Base-by-base conservation (phyloP, 2,797 vertebrate species). In the Percopsis omiscomaycus region DNA sequence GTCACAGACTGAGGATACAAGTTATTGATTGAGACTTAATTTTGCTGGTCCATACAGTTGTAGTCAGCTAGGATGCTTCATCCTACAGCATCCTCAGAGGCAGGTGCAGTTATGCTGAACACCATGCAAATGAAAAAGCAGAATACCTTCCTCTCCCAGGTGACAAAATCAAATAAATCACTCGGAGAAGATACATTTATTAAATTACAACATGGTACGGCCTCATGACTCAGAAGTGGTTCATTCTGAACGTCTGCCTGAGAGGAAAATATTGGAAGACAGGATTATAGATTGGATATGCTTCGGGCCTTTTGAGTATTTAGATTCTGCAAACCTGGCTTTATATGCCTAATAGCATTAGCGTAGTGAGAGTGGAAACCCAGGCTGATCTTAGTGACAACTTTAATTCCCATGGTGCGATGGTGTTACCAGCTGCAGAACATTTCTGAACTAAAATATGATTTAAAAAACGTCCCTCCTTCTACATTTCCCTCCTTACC, bases 281-380 rank as follows among this genome's bases (percentile, higher is more conserved):
- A 64, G 72, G 53, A 29, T 47, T 62, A 55, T 37, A 65, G 12
- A 74, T 32, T 59, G n/a, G 12, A 63, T 70, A 59, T 42, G 68
- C 68, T 65, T 70, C 50, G 42, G 2, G 0, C 66, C 8, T 66
- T 22, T 13, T 48, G 53, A 60, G 22, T 30, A 42, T 30, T 71
- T 49, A 46, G 15, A 54, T 61, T 71, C 30, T 52, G 12, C 28
- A 59, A 57, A 53, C 56, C 30, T 59, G 4, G 1, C 30, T 65
- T 68, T 55, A 64, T 66, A 44, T 64, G 54, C 44, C 46, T 27
- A 45, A 48, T 55, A 60, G 53, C 2, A 51, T 11, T 13, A 12
- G 69, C 59, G 59, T 12, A 71, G 16, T 75, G 64, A 13, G 47
- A 72, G 67, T 46, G 64, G 66, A 71, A 48, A n/a, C 47, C n/a